A percentile compares a stretch with the other conserved stretches of the same genome.
Conservation (phyloP, 2,888 invertebrate genomes). For the Leptinotarsa peninsularis region DNA sequence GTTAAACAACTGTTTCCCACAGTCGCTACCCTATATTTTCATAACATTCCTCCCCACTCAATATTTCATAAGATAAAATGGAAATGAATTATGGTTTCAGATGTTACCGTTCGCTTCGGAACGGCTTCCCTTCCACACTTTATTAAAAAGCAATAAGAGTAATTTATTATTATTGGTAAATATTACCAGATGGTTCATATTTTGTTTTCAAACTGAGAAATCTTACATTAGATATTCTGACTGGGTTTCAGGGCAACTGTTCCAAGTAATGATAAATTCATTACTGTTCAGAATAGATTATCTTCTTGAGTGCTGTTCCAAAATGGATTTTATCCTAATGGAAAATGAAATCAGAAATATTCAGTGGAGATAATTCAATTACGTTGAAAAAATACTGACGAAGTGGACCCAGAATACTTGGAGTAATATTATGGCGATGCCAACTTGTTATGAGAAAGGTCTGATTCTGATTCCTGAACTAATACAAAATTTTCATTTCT, state of each 20-base stretch:
- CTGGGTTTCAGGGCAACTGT: conserved; percentile 5
- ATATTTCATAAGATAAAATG: conserved; percentile 55
- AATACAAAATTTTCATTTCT: too few species aligned
- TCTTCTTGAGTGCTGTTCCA: conserved; percentile 2
- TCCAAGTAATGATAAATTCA: neutral
- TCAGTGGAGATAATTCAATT: neutral
- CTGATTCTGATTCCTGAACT: too few species aligned
- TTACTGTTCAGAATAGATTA: conserved; percentile 6
- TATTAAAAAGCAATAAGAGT: conserved; percentile 51
- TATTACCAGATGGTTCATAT: conserved; percentile 24
- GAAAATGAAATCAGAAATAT: neutral
- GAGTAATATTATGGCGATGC: too few species aligned
- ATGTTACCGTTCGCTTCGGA: conserved; percentile 44
- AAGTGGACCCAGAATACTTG: too few species aligned
- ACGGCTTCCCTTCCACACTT: conserved; percentile 45
- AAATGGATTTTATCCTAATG: neutral
- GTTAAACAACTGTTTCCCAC: conserved; percentile 51
- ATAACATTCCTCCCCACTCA: conserved; percentile 52
- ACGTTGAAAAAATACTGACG: too few species aligned
- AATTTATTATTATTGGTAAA: conserved; percentile 47
- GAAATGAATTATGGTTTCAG: conserved; percentile 52
- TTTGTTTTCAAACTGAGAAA: conserved; percentile 8
- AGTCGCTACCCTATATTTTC: conserved; percentile 52
- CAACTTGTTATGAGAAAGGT: too few species aligned
- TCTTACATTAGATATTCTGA: neutral